These are phyloP conservation scores for Rhinoraja longicauda DNA, from an alignment of 2,797 vertebrate genomes.

Conservation along the genomic window DNA sequence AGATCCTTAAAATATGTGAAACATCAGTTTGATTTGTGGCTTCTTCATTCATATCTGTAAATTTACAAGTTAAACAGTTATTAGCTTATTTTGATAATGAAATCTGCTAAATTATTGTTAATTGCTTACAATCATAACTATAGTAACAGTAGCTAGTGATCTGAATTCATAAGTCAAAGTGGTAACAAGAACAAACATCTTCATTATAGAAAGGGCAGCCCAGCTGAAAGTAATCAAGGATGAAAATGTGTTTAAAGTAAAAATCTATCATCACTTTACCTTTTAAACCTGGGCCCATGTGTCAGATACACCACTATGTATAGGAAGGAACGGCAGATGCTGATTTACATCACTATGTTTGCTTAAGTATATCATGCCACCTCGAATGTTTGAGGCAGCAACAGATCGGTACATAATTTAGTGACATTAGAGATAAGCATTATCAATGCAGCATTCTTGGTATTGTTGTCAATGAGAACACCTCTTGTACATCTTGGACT, in stretches of 20 bases:
- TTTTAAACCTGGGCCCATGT: background rate
- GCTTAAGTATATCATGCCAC: too few relatives aligned
- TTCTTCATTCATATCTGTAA: background rate
- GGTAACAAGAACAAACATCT: background rate
- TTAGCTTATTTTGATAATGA: background rate
- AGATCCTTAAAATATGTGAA: background rate
- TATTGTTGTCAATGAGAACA: too few relatives aligned
- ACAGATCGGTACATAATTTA: background rate
- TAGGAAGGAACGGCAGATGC: too few relatives aligned
- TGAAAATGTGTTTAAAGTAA: background rate
- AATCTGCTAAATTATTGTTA: background rate
- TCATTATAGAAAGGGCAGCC: background rate
- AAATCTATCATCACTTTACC: background rate
- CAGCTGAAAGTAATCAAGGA: background rate
- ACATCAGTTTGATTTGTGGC: background rate
- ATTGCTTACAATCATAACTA: too few relatives aligned
- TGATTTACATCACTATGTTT: too few relatives aligned
- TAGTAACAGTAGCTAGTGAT: too few relatives aligned
- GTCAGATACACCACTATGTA: background rate
- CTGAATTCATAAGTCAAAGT: background rate
- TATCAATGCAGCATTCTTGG: too few relatives aligned
- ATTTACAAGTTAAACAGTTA: background rate
- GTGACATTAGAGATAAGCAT: background rate
- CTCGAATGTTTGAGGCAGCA: background rate
- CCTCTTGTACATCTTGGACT: too few relatives aligned